These are phyloP conservation scores for Lathronympha strigana DNA, from an alignment of 2,888 invertebrate genomes.

Conservation along the genomic window DNA sequence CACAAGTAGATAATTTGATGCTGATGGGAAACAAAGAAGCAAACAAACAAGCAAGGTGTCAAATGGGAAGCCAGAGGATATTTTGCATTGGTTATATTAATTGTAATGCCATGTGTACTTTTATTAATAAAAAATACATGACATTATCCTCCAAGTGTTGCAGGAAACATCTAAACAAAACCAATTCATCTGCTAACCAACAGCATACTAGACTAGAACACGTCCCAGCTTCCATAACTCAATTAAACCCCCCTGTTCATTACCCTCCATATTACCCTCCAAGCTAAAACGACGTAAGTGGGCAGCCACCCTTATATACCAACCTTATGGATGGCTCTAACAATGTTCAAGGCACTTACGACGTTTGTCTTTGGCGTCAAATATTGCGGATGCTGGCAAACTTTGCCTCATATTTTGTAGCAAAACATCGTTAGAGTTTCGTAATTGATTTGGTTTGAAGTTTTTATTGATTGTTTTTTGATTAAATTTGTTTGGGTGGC, in stretches of 20 bases:
- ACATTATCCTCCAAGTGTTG: no score
- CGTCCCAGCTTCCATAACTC: slow-evolving; percentile 5
- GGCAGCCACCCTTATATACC: neutral
- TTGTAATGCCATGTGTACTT: no score
- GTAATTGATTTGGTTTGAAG: slow-evolving; percentile 22
- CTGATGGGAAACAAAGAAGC: no score
- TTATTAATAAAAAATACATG: no score
- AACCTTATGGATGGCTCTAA: neutral
- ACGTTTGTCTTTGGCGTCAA: neutral
- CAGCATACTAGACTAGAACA: neutral
- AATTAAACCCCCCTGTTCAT: slow-evolving; percentile 25
- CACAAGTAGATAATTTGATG: no score
- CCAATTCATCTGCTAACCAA: neutral
- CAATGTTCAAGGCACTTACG: neutral
- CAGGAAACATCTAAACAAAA: no score
- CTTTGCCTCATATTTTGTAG: slow-evolving; percentile 46
- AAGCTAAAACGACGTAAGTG: neutral
- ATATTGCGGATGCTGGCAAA: slow-evolving; percentile 16
- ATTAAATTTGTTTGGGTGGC: neutral
- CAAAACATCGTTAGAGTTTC: slow-evolving; percentile 28
- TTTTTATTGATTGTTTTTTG: slow-evolving; percentile 11
- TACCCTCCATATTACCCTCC: neutral
- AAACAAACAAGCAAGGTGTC: no score
- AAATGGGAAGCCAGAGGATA: no score
- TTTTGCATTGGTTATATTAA: no score